phyloP scores from a whole-genome alignment of 2,888 invertebrate species.

The Stratiomys singularior region DNA sequence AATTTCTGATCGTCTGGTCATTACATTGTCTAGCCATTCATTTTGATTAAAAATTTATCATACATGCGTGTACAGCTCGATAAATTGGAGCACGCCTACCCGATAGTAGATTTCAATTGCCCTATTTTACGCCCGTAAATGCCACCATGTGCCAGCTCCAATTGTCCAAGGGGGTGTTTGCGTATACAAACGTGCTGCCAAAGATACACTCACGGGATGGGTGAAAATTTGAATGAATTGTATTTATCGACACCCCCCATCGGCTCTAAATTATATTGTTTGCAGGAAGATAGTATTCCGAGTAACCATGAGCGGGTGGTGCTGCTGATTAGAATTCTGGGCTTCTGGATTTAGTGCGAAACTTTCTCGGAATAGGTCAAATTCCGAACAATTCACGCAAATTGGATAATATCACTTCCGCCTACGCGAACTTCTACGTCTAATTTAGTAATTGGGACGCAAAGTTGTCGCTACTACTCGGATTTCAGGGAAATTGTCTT shows the following conservation, averaged over 20 bases:
- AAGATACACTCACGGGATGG: background rate
- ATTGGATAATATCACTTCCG: conserved; percentile 16
- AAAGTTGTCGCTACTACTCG: background rate
- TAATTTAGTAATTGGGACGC: background rate
- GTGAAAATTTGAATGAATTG: no score
- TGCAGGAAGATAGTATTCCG: background rate
- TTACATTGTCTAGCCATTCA: no score
- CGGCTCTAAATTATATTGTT: background rate
- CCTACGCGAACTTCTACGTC: background rate
- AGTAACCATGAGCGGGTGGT: background rate
- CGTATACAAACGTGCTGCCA: background rate
- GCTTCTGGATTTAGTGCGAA: background rate
- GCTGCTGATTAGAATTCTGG: background rate
- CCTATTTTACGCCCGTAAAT: background rate
- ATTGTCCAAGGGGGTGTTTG: background rate
- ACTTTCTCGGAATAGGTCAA: background rate
- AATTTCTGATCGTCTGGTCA: no score
- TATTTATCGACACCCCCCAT: background rate
- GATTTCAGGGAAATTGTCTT: no score
- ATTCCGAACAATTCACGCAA: background rate
- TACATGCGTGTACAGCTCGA: no score
- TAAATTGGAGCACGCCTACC: background rate
- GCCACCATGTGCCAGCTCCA: conserved; percentile 7
- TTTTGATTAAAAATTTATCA: no score
- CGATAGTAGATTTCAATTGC: background rate